These are phyloP conservation scores for Periophthalmus magnuspinnatus DNA, from an alignment of 2,797 vertebrate genomes.

Conservation along the genomic window DNA sequence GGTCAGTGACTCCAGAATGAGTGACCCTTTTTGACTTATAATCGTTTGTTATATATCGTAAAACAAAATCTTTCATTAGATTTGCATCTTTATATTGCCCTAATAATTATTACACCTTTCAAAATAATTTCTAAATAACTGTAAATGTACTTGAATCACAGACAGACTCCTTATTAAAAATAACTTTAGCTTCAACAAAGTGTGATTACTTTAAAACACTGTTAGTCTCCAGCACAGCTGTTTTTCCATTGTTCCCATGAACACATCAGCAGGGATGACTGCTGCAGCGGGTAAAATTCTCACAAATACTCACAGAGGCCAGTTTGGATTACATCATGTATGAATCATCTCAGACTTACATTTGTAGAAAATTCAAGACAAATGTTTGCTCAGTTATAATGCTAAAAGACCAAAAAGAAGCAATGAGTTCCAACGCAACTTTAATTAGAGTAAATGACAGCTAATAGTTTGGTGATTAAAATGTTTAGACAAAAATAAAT, in stretches of 20 bases:
- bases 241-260: slow-evolving; percentile 34
- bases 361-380: slow-evolving; percentile 9
- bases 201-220: not conserved
- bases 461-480: not conserved
- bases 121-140: slow-evolving; percentile 5
- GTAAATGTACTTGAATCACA: slow-evolving; percentile 33
- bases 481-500: slow-evolving; percentile 19
- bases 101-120: not conserved
- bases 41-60: not conserved
- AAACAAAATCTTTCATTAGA: not conserved
- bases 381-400: slow-evolving; percentile 25
- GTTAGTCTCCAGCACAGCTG: slow-evolving; percentile 13
- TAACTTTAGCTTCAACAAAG: not conserved
- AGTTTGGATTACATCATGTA: slow-evolving; percentile 47
- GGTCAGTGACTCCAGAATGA: not conserved
- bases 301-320: slow-evolving; percentile 33
- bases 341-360: slow-evolving; percentile 33
- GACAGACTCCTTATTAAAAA: slow-evolving; percentile 22
- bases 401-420: not conserved
- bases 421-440: not conserved
- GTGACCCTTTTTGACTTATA: not conserved
- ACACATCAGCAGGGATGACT: slow-evolving; percentile 35
- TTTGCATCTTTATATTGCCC: not conserved
- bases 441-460: not conserved
- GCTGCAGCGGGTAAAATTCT: slow-evolving; percentile 48